Evolutionary conservation across 2,113 vertebrate genomes (phyloP), one percentile per base, ranked within the genome.

Genomic region (Ellobius talpinus): DNA sequence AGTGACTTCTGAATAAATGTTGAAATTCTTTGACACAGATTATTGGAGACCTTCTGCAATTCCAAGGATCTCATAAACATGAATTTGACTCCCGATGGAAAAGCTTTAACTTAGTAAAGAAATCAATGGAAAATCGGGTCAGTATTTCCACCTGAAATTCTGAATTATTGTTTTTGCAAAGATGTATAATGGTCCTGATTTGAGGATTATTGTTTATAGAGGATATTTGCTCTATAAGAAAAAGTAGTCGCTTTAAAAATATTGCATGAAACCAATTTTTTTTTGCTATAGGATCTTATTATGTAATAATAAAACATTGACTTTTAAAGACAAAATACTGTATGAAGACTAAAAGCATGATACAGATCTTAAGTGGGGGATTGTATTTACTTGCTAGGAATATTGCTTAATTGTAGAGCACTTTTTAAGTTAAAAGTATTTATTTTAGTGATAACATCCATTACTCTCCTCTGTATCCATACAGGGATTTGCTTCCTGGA

Each of bases 21-120:
- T 95, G 52, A 97, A 95, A 94, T 97, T 87, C 92, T 97, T 97
- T 58, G 42, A 90, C 93, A 33, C 98, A 99, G 99, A 99, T 99
- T 77, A 99, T 99, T 97, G 99, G 99, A 89, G 99, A 99, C 95
- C 98, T 99, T 97, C 98, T 99, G 93, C 99, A 99, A 50, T 99
- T 99, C 94, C 99, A 99, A 98, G 99, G 99, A 68, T 99, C 99
- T 97, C 99, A 99, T 98, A 99, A 99, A 94, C 99, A 99, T 63
- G 99, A 99, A 98, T 99, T 99, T 98, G 99, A 99, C 97, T 99
- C 99, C 0, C 99, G 99, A 50, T 99, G 99, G 99, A 99, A 99
- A 98, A 99, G 99, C 98, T 99, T 99, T 98, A 99, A 99, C 95
- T 98, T 99, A 82, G 99, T 99, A 97, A 99, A 99, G 98, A 99